Conservation (phyloP, 2,113 vertebrate species). For the Hydrolagus affinis region DNA sequence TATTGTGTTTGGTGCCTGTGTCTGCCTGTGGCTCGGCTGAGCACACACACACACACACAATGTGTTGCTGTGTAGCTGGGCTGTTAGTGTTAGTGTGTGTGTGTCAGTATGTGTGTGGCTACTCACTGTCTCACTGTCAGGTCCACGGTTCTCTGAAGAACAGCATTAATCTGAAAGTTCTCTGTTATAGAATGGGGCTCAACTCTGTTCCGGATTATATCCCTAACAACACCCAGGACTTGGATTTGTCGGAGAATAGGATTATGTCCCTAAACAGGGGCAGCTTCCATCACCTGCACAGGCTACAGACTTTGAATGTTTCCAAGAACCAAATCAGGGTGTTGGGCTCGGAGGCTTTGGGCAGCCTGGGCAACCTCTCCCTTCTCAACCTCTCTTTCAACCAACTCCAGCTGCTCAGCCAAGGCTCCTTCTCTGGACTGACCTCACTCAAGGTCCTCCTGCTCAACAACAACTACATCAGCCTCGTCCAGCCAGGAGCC, state of each 20-base stretch:
- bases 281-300: slow-evolving; percentile 38
- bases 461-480: slow-evolving; percentile 38
- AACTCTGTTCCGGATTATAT: slow-evolving; percentile 41
- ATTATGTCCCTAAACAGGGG: slow-evolving; percentile 38
- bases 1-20: no score
- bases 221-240: slow-evolving; percentile 37
- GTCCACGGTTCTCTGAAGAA: slow-evolving; percentile 32
- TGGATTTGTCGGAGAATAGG: slow-evolving; percentile 46
- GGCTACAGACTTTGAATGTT: slow-evolving; percentile 41
- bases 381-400: slow-evolving; percentile 46
- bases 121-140: slow-evolving; percentile 34
- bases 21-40: no score
- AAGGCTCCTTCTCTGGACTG: slow-evolving; percentile 44
- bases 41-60: no score
- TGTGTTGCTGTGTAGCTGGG: no score
- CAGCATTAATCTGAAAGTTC: slow-evolving; percentile 33
- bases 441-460: slow-evolving; percentile 41
- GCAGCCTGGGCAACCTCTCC: slow-evolving; percentile 36
- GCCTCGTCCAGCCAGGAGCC: slow-evolving; percentile 32
- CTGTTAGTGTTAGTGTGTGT: no score
- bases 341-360: slow-evolving; percentile 41
- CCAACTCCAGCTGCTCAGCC: slow-evolving; percentile 35
- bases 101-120: neutral
- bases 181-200: slow-evolving; percentile 37
- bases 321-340: slow-evolving; percentile 38